Base-by-base conservation (phyloP, 2,888 invertebrate genomes). In the Catocala nupta region DNA sequence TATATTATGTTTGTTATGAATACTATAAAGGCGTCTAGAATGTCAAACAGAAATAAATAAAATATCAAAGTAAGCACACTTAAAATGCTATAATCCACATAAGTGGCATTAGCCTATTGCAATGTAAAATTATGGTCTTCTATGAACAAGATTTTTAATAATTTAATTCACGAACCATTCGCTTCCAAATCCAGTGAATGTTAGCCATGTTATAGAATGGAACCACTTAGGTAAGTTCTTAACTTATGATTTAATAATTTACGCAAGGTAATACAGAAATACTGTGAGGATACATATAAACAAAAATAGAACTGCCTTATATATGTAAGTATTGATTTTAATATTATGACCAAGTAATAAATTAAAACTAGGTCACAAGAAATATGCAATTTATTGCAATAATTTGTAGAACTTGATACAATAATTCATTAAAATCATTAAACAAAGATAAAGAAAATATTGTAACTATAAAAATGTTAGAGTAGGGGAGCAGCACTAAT, bases 111-210 rank as follows among this genome's bases (percentile, higher is more conserved):
- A 25, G 1, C 25, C 25, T 25, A 25, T 25, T 25, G 25, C 25
- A 25, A 25, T 25, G 25, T 16, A 16, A 16, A 16, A 16, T 25
- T 25, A 39, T 39, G 36, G 1, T 39, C 36, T 39, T 39, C 25
- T 25, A 3, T 9, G 1, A 39, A 39, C 36, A 39, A 39, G 36
- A 39, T 39, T 39, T 39, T 39, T 0, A 36, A 59, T 45, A 53
- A 43, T 52, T 44, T 33, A 10, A n/a, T 36, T 60, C 59, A 88
- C 90, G 81, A 80, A 91, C 92, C 90, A 91, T 86, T 75, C 83
- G 84, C 72, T 80, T 86, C 88, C 86, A 80, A 64, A 90, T 88
- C 65, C 82, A 84, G 73, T 85, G 79, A 63, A 90, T 77, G 75
- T 88, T 91, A 45, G 90, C 90, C 91, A 90, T 90, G 67, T 8